Conservation (phyloP, 2,113 vertebrate species). For the Chamaetylas fuelleborni region DNA sequence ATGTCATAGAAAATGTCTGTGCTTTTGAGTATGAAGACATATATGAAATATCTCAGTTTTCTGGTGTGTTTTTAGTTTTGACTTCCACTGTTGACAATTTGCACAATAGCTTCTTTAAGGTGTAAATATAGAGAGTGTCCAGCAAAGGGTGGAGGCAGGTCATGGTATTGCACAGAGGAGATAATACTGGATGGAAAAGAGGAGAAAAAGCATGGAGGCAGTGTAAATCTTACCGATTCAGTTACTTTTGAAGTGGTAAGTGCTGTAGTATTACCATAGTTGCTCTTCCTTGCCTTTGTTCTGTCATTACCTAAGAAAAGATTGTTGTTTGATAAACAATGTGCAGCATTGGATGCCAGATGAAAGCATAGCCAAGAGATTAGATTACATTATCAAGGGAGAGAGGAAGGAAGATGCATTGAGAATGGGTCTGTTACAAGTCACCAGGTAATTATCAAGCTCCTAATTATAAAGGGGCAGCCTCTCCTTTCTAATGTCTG, state of each 20-base stretch:
- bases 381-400: constrained; percentile 69
- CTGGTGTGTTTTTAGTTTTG: not conserved
- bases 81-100: not conserved
- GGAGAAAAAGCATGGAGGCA: not conserved
- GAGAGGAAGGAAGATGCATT: constrained; percentile 61
- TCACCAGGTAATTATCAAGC: constrained; percentile 71
- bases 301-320: constrained; percentile 61
- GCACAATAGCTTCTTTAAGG: not conserved
- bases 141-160: not conserved
- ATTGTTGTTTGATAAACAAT: constrained; percentile 71
- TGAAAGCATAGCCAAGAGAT: constrained; percentile 71
- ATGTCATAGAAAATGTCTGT: not conserved
- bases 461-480: constrained; percentile 63
- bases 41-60: not conserved
- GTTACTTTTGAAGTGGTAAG: constrained; percentile 72
- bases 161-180: not conserved
- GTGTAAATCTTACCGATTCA: constrained; percentile 25
- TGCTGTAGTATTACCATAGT: constrained; percentile 47
- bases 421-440: constrained; percentile 55
- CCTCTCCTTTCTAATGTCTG: constrained; percentile 60
- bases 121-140: not conserved
- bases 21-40: not conserved
- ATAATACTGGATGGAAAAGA: not conserved
- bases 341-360: constrained; percentile 63
- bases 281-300: constrained; percentile 70